These are phyloP conservation scores for Propithecus coquereli DNA, from an alignment of 2,113 vertebrate genomes.

Conservation along the genomic window DNA sequence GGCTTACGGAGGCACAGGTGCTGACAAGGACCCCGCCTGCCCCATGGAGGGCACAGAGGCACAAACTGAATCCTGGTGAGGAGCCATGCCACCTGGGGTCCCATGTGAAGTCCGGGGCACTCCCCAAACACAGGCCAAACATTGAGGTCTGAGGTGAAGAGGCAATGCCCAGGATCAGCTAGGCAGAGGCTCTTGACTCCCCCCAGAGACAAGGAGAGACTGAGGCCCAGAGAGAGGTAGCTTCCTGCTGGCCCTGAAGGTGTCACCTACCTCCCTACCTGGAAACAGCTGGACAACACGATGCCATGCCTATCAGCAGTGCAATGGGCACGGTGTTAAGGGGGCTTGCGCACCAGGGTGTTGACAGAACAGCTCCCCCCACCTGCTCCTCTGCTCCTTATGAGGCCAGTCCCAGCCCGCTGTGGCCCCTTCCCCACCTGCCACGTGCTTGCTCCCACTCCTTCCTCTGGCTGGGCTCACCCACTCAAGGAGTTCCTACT, in stretches of 20 bases:
- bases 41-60: background rate
- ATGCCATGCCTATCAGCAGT: background rate
- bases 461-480: background rate
- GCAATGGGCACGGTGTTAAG: background rate
- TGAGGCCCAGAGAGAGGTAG: background rate
- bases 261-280: background rate
- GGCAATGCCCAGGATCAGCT: background rate
- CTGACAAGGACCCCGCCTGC: background rate
- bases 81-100: background rate
- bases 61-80: background rate
- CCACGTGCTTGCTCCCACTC: background rate
- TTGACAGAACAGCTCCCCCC: fast-evolving
- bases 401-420: background rate
- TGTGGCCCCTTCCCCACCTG: fast-evolving
- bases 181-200: background rate
- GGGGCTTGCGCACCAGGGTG: background rate
- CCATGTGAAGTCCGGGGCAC: background rate
- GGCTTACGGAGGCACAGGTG: background rate
- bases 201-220: background rate
- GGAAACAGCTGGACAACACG: background rate
- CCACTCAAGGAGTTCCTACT: background rate
- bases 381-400: background rate
- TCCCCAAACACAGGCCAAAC: background rate
- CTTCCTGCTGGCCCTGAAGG: background rate
- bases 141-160: background rate